Conservation (phyloP, 2,888 invertebrate genomes). For the Patella depressa region DNA sequence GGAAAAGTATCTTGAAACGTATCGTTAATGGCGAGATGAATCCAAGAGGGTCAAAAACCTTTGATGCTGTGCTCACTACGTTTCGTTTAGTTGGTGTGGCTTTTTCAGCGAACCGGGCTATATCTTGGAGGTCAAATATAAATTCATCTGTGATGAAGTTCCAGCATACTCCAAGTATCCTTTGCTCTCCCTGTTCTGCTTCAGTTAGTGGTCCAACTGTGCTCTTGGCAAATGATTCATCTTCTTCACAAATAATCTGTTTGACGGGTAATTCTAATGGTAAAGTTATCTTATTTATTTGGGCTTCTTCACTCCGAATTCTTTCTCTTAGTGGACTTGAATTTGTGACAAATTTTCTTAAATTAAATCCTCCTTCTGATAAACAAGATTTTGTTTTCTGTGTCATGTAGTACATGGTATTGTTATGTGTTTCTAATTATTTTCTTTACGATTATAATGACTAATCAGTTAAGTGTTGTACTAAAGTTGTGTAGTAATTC, state of each 20-base stretch:
- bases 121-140: slow-evolving; percentile 5
- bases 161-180: not conserved
- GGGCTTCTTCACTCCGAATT: not conserved
- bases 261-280: not conserved
- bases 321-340: not conserved
- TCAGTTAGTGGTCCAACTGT: not conserved
- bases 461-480: no score
- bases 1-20: not conserved
- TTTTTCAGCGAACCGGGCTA: not conserved
- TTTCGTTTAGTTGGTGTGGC: not conserved
- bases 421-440: no score
- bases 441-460: no score
- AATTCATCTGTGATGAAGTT: slow-evolving; percentile 1
- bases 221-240: not conserved
- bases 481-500: no score
- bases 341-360: not conserved
- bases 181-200: not conserved
- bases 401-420: no score
- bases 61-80: not conserved
- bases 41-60: slow-evolving; percentile 3
- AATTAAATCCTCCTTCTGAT: not conserved
- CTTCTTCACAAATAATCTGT: slow-evolving; percentile 2
- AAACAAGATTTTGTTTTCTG: not conserved
- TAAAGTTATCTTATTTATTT: not conserved
- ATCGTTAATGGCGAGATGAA: not conserved